Base-by-base conservation (phyloP, 2,113 vertebrate genomes). In the Neodontobutis hainanensis region DNA sequence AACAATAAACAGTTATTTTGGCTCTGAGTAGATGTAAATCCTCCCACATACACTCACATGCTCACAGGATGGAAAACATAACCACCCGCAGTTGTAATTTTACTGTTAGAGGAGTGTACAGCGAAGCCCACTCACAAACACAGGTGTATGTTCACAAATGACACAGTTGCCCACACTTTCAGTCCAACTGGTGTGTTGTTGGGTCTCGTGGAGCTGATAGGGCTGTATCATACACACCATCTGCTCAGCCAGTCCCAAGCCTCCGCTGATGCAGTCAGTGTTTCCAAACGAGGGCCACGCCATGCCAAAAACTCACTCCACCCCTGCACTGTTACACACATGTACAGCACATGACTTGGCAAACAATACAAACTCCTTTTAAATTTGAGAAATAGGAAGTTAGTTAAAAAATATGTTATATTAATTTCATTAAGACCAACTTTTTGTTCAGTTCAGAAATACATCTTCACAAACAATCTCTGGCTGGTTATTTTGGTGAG, bases 201-300 rank as follows among this genome's bases (percentile, higher is more conserved):
- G n/a, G 11, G 57, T 63, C 40, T 77, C 56, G 46, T 56, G 60
- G 75, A 71, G 73, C 71, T 68, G 73, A 80, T 65, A 40, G 15
- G 34, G 52, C 27, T 61, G 49, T 82, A 78, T 84, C 80, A 73
- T 63, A 62, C 73, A 65, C 74, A 73, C 73, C 85, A 89, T 82
- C 77, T 86, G 82, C 59, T 80, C 59, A 71, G 48, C 76, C 59
- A 55, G 50, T 73, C 75, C 51, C 61, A 80, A 48, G 70, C 61
- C 68, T 83, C 69, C 58, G 49, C 40, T 16, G 57, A 77, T 74
- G 70, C 74, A 58, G 75, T 77, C 66, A 74, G 62, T 64, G 16
- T 68, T 68, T 79, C 75, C 78, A 43, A 80, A 65, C 34, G 35
- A 56, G 61, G 3, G 32, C 16, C 40, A 58, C 58, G 16, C 44